phyloP scores from a whole-genome alignment of 2,888 invertebrate species.

The Flexamia atlantica region DNA sequence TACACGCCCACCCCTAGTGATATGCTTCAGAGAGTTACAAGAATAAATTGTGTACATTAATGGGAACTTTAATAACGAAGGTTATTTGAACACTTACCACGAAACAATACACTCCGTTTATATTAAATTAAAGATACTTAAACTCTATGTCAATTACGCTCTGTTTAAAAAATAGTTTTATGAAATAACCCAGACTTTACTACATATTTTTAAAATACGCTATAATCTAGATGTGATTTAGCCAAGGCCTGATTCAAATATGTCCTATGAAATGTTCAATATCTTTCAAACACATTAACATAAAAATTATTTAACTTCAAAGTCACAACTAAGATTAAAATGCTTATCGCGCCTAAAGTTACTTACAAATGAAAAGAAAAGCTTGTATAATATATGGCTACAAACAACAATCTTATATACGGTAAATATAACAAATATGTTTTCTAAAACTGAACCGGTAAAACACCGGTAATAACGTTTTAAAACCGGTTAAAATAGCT shows the following conservation, averaged over 20 bases:
- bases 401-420: neutral
- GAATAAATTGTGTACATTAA: too few relatives aligned
- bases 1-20: too few relatives aligned
- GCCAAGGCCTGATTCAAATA: neutral
- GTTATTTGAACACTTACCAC: too few relatives aligned
- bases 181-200: neutral
- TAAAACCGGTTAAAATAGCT: neutral
- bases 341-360: neutral
- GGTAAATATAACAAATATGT: neutral
- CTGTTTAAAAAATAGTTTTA: too few relatives aligned
- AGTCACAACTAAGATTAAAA: neutral
- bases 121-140: too few relatives aligned
- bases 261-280: too few relatives aligned
- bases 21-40: too few relatives aligned
- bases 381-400: neutral
- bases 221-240: neutral
- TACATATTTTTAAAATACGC: neutral
- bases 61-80: too few relatives aligned
- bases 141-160: too few relatives aligned
- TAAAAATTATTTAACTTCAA: neutral
- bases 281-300: too few relatives aligned
- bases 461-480: too few relatives aligned
- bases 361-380: constrained; percentile 13
- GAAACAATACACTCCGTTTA: too few relatives aligned
- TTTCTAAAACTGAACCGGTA: neutral